Conservation (phyloP, 2,888 invertebrate species). For the Dendrolimus houi region DNA sequence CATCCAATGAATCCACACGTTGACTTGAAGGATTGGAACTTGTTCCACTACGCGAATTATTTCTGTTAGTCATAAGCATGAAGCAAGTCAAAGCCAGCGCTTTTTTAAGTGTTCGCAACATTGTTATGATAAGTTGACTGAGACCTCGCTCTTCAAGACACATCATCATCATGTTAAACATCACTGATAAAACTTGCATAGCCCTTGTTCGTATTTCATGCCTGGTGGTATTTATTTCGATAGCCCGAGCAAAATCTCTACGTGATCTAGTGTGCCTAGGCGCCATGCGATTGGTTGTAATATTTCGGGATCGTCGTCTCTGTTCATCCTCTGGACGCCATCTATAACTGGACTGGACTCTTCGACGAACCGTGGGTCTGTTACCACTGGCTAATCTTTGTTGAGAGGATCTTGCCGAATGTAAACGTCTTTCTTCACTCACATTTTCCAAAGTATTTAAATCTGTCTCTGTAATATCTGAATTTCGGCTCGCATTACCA, state of each 20-base stretch:
- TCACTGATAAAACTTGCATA: constrained; percentile 66
- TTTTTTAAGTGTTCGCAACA: constrained; percentile 62
- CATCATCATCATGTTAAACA: constrained; percentile 75
- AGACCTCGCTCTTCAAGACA: constrained; percentile 64
- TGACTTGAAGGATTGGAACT: constrained; percentile 32
- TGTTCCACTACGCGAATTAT: constrained; percentile 27
- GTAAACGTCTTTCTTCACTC: neutral
- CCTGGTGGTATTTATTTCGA: constrained; percentile 60
- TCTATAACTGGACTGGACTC: constrained; percentile 37
- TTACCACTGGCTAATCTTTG: constrained; percentile 26
- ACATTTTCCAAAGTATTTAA: neutral
- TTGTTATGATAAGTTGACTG: constrained; percentile 59
- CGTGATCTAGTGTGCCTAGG: constrained; percentile 43
- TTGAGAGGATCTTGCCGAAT: constrained; percentile 20
- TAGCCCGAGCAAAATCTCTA: constrained; percentile 45
- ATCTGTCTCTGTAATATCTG: neutral
- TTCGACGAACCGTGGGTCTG: constrained; percentile 36
- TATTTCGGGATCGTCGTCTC: constrained; percentile 40
- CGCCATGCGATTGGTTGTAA: constrained; percentile 31
- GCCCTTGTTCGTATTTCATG: constrained; percentile 69
- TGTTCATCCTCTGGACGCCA: constrained; percentile 54
- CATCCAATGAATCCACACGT: constrained; percentile 46
- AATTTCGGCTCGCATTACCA: neutral
- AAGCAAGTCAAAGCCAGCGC: constrained; percentile 64
- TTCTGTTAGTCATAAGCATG: constrained; percentile 62